Evolutionary conservation across 2,888 invertebrate species (phyloP).

Genomic region (Tachina lurida): DNA sequence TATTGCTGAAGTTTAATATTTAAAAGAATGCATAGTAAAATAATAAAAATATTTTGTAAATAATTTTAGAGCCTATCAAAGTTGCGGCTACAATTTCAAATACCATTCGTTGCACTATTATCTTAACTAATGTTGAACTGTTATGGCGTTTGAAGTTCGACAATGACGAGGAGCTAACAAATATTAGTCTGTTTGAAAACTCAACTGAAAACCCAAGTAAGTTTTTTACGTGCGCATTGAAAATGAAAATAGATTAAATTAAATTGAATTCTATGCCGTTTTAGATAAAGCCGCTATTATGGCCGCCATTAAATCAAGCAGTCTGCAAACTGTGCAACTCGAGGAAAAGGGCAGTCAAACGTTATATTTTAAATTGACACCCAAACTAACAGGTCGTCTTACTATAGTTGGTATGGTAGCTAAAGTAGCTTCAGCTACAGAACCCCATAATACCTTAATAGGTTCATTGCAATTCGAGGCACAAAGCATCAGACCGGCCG

Average conservation of each 20-base stretch:
- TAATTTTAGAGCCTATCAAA: conserved; percentile 89
- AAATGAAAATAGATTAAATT: not conserved
- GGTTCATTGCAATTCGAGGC: conserved; percentile 81
- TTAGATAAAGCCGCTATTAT: conserved; percentile 77
- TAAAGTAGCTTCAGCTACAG: conserved; percentile 80
- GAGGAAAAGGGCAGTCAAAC: conserved; percentile 84
- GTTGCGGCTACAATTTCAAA: conserved; percentile 84
- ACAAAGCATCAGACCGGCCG: conserved; percentile 78
- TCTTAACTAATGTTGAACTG: conserved; percentile 80
- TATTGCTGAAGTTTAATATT: too few relatives aligned
- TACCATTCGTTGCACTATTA: conserved; percentile 85
- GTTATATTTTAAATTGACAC: conserved; percentile 88
- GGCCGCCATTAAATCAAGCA: conserved; percentile 80
- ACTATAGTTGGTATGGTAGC: conserved; percentile 88
- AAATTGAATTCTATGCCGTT: not conserved
- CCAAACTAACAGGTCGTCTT: conserved; percentile 89
- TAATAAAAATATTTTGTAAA: not conserved
- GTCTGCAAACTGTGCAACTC: conserved; percentile 77
- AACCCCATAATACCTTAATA: conserved; percentile 78
- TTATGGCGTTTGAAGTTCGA: conserved; percentile 82
- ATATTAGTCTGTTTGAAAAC: conserved; percentile 81
- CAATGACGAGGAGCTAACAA: conserved; percentile 82
- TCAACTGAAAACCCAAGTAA: conserved; percentile 76
- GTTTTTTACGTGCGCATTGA: conserved; percentile 1
- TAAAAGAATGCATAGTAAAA: not conserved